These are phyloP conservation scores for Callorhinus ursinus DNA, from an alignment of 2,113 vertebrate species.

Conservation along the genomic window DNA sequence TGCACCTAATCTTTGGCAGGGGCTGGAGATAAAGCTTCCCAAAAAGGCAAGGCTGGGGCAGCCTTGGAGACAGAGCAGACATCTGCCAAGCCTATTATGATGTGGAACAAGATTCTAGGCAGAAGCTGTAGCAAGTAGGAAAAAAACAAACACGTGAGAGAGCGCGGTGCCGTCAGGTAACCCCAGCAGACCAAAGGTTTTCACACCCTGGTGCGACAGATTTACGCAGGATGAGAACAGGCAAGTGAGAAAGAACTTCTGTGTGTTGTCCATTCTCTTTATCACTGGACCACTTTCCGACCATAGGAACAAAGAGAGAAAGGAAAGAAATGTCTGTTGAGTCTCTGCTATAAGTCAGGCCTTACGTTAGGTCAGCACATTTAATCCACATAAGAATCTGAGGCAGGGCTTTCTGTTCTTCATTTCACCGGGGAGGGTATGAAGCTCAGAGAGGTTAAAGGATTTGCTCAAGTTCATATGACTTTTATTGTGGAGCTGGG, in stretches of 20 bases:
- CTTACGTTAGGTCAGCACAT: background rate
- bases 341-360: background rate
- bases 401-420: background rate
- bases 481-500: background rate
- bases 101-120: background rate
- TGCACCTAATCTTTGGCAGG: background rate
- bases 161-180: background rate
- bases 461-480: background rate
- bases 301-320: background rate
- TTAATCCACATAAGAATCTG: background rate
- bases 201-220: background rate
- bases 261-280: background rate
- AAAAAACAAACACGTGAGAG: background rate
- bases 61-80: background rate
- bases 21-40: background rate
- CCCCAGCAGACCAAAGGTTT: background rate
- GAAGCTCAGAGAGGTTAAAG: background rate
- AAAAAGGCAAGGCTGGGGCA: background rate
- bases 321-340: background rate
- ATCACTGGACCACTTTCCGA: background rate
- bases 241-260: background rate
- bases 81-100: background rate
- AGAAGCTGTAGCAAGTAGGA: background rate
- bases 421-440: background rate
- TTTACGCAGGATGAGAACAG: background rate